phyloP scores from a whole-genome alignment of 2,113 vertebrate species.

The Noturus placidus region DNA sequence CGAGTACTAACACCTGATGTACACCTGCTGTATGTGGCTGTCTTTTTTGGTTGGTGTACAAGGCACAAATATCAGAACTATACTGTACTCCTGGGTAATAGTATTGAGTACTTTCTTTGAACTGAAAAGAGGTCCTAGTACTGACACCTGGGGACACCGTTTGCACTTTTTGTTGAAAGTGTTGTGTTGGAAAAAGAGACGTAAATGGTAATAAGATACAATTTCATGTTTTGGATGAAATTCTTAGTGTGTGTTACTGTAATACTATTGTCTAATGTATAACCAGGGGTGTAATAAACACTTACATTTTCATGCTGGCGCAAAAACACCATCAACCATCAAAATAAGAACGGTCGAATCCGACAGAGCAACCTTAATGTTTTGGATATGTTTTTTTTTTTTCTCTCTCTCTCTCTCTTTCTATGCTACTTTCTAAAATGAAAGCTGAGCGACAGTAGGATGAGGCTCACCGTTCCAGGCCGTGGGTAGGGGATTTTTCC shows the following conservation, averaged over 20 bases:
- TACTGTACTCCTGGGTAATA: background rate
- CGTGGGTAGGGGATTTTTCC: constrained; percentile 98
- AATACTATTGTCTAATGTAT: background rate
- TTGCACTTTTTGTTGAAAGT: background rate
- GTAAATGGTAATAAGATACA: background rate
- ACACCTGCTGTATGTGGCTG: background rate
- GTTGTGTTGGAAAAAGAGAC: background rate
- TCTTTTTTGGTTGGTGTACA: background rate
- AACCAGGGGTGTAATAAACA: background rate
- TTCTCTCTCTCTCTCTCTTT: background rate
- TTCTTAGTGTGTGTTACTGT: background rate
- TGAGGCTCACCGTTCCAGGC: constrained; percentile 86
- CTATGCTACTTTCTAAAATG: constrained; percentile 37
- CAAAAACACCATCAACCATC: background rate
- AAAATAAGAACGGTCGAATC: background rate
- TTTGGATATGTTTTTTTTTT: background rate
- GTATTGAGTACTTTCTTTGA: background rate
- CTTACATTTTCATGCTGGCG: background rate
- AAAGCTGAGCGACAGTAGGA: constrained; percentile 1
- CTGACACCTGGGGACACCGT: background rate
- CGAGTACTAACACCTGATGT: background rate
- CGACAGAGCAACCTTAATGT: background rate
- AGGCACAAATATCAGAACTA: background rate
- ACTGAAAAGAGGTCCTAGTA: background rate
- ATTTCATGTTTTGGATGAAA: background rate